These are phyloP conservation scores for Ceramica pisi DNA, from an alignment of 2,888 invertebrate species.

Conservation along the genomic window DNA sequence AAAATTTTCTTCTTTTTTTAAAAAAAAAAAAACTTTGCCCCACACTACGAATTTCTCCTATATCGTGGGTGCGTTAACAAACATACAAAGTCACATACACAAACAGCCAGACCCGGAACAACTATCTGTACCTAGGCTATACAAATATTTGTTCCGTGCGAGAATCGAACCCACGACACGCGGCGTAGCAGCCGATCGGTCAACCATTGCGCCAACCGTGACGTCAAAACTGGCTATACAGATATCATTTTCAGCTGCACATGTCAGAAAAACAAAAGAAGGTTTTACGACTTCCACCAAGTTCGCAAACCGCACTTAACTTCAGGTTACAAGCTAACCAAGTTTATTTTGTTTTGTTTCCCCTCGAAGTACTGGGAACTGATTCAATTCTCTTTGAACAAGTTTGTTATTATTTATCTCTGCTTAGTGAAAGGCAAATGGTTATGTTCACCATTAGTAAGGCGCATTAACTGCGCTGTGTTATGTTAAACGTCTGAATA, in stretches of 20 bases:
- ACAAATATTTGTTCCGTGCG: no score
- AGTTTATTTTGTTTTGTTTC: constrained; percentile 74
- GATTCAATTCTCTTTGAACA: constrained; percentile 69
- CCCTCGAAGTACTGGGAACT: constrained; percentile 67
- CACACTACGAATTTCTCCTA: no score
- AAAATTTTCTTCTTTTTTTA: no score
- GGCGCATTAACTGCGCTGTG: constrained; percentile 58
- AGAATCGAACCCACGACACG: no score
- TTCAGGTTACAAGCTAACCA: constrained; percentile 51
- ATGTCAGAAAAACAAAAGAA: constrained; percentile 27
- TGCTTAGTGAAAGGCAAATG: constrained; percentile 65
- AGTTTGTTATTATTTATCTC: constrained; percentile 70
- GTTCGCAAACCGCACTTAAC: constrained; percentile 33
- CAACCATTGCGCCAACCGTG: no score
- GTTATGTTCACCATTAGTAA: constrained; percentile 67
- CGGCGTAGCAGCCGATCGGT: no score
- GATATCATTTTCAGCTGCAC: constrained; percentile 9
- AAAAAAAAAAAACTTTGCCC: no score
- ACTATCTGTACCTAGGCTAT: no score
- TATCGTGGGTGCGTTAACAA: no score
- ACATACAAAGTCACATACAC: no score
- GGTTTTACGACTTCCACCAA: constrained; percentile 36
- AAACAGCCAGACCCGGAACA: no score
- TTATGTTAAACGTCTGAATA: constrained; percentile 64
- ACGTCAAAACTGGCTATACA: neutral